Evolutionary conservation across 2,888 invertebrate genomes (phyloP).

Genomic region (Chelonus formosanus): DNA sequence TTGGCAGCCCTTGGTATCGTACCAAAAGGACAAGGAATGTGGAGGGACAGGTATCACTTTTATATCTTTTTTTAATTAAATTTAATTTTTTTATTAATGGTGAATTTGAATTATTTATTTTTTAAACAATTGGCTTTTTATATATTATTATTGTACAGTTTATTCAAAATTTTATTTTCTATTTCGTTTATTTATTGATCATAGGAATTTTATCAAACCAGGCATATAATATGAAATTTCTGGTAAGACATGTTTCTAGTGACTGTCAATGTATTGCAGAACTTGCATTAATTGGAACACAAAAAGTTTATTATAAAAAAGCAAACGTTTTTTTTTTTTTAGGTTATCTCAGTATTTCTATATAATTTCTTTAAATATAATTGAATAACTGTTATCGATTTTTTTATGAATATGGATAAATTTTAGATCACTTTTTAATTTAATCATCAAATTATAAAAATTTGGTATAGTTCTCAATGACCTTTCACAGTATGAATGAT

Average conservation of each 20-base stretch:
- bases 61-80: conserved; percentile 50
- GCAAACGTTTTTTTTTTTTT: too few relatives aligned
- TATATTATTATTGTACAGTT: too few relatives aligned
- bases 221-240: conserved; percentile 17
- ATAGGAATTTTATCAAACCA: not conserved
- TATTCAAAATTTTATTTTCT: not conserved
- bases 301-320: not conserved
- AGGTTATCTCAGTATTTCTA: too few relatives aligned
- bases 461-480: conserved; percentile 25
- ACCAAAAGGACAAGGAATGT: conserved; percentile 66
- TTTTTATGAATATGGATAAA: too few relatives aligned
- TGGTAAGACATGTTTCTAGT: conserved; percentile 32
- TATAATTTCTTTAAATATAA: too few relatives aligned
- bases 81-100: conserved; percentile 5
- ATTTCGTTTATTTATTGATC: not conserved
- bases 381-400: too few relatives aligned
- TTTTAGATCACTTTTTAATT: too few relatives aligned
- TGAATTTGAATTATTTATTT: conserved; percentile 34
- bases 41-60: conserved; percentile 66
- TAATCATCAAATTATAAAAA: too few relatives aligned
- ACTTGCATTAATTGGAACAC: conserved; percentile 8
- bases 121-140: not conserved
- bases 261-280: conserved; percentile 37
- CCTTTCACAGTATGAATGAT: conserved; percentile 58
- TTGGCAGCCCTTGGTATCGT: conserved; percentile 65